These are phyloP conservation scores for Rugalucina vietnamica DNA, from an alignment of 2,888 invertebrate species.

Conservation along the genomic window DNA sequence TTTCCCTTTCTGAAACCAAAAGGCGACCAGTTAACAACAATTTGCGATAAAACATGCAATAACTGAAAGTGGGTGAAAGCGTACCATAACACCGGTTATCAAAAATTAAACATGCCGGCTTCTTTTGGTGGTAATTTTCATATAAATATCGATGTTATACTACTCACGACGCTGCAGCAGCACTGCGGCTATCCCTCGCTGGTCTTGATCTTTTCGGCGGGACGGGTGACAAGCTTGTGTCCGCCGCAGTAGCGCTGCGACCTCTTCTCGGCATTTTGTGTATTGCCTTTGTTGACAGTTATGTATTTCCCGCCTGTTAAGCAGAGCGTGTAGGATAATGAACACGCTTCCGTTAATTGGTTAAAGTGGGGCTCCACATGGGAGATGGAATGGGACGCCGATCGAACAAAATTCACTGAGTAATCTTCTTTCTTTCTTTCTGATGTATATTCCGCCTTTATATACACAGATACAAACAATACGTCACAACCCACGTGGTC, in stretches of 20 bases:
- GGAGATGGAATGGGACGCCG: background rate
- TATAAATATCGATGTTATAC: background rate
- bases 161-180: background rate
- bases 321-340: background rate
- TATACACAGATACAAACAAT: no score
- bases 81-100: background rate
- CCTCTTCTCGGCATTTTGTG: constrained; percentile 41
- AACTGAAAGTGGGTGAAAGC: background rate
- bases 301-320: constrained; percentile 14
- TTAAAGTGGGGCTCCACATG: background rate
- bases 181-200: background rate
- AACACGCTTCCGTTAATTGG: background rate
- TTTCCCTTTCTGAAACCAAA: no score
- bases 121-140: background rate
- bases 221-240: constrained; percentile 8
- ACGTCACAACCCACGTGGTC: no score
- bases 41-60: no score
- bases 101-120: background rate
- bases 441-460: no score
- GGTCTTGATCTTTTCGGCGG: constrained; percentile 45
- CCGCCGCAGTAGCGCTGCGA: constrained; percentile 28
- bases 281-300: constrained; percentile 9
- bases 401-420: no score
- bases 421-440: no score
- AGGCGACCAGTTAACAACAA: no score